Evolutionary conservation across 2,888 invertebrate species (phyloP), one percentile per base, ranked within the genome.

Genomic region (Habroteleia sp.): DNA sequence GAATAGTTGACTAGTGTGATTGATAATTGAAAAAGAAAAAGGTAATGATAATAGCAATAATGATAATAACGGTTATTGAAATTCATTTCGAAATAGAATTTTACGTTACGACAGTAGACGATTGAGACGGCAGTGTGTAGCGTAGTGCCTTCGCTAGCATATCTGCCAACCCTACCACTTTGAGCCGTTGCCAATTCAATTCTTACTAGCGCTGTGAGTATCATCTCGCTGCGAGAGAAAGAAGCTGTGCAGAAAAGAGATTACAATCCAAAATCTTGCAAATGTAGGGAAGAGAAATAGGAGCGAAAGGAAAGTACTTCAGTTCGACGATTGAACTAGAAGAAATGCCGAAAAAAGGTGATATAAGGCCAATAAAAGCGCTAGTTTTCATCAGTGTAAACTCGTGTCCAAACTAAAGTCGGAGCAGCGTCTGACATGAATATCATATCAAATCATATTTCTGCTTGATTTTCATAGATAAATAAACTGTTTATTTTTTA

Each of bases 111-210:
- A 8, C 48, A 37, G 16, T 37, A 37, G 52, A 60, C 69, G 50
- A 69, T 69, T 56, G 63, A 63, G 68, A 62, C 42, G 31, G 35
- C 56, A 63, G 62, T 41, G 56, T 48, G 17, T n/a, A n/a, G 48
- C 62, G 48, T 50, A 52, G 52, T 68, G 52, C 50, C 58, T 62
- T 69, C 58, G 65, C 73, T 56, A 66, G 68, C 72, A 58, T 58
- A 71, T 65, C 65, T 58, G 48, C 17, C 39, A 44, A 11, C 68
- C 41, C 37, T 46, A 31, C 74, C 42, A 75, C 54, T 76, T 76
- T 76, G 76, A 76, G 72, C 52, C 50, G 42, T 62, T 76, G 72
- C 76, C 76, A 76, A 76, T 68, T 76, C 72, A 76, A 76, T 72
- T 76, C 76, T 76, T 76, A 72, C 62, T 63, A 31, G 50, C 66